Percentiles rank a stretch among this genome's conserved stretches.
These are phyloP conservation scores for Agrotis puta DNA, from an alignment of 2,888 invertebrate genomes.

Conservation along the genomic window DNA sequence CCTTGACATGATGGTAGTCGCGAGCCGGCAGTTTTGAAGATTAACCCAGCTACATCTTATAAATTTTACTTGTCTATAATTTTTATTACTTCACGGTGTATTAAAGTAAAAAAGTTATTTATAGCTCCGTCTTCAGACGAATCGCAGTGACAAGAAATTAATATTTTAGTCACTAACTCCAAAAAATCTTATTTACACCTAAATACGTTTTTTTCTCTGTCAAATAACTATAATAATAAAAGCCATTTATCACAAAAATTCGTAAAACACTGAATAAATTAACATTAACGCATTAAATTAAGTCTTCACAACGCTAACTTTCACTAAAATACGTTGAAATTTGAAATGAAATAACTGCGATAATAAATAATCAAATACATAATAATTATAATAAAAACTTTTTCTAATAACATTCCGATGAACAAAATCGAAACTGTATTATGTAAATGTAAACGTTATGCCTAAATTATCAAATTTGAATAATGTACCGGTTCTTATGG, in stretches of 20 bases:
- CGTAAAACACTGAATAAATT: slow-evolving; percentile 53
- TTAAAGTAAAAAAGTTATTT: too few relatives aligned
- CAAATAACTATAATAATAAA: slow-evolving; percentile 27
- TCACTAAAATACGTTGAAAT: slow-evolving; percentile 43
- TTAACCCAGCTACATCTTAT: too few relatives aligned
- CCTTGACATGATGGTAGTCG: too few relatives aligned
- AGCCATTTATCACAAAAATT: slow-evolving; percentile 30
- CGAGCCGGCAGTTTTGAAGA: too few relatives aligned
- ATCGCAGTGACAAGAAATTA: neutral
- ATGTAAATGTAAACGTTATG: slow-evolving; percentile 51
- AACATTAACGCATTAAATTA: slow-evolving; percentile 35
- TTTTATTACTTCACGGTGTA: too few relatives aligned
- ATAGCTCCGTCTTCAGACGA: too few relatives aligned
- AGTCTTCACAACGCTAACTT: slow-evolving; percentile 43
- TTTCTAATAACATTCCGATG: slow-evolving; percentile 49
- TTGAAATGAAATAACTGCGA: slow-evolving; percentile 56
- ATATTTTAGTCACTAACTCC: neutral
- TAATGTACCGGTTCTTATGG: slow-evolving; percentile 43
- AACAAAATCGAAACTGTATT: slow-evolving; percentile 60
- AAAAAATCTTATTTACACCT: slow-evolving; percentile 4
- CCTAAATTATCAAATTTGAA: slow-evolving; percentile 41
- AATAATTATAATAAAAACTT: slow-evolving; percentile 18
- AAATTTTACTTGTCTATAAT: too few relatives aligned
- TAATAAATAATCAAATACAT: slow-evolving; percentile 27
- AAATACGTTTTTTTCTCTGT: slow-evolving; percentile 17